Base-by-base conservation (phyloP, 2,113 vertebrate genomes). In the Spizaetus ornatus region DNA sequence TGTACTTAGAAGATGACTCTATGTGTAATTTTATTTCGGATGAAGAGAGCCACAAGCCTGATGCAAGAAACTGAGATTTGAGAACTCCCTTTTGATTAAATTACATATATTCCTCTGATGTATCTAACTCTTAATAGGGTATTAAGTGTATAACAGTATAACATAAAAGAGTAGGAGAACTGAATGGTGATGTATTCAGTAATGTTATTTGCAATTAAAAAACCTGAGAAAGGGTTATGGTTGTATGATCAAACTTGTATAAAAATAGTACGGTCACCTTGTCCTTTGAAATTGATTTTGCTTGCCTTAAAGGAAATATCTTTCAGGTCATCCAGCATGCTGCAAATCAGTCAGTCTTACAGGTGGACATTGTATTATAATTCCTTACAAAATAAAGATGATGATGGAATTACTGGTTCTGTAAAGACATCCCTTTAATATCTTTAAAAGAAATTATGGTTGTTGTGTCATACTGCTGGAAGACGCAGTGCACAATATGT, bases 191-290 rank as follows among this genome's bases (percentile, higher is more conserved):
- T 63, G 74, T 72, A 59, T 93, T 96, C 93, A 89, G 42, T 86
- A 63, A 89, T 61, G 62, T 81, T 93, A 55, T 82, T 96, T 93
- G 88, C 95, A 92, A 65, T 93, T 69, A 79, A 93, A 86, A 73
- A 31, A 22, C 13, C 58, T 45, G 45, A 81, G 62, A 47, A 81
- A 42, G 72, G 65, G 36, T 95, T 87, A 50, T 42, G 67, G 58
- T 87, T 78, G 43, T 86, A n/a, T 81, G 82, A 85, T 89, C 61
- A 61, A 78, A 59, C 34, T 52, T 42, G 23, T 56, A 31, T 90
- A 78, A 96, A 97, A 97, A 96, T 73, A 97, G 92, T 17, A 45
- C 1, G 2, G 92, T 97, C 97, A 96, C 87, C 94, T 92, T 96
- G 86, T 71, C 94, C 90, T 85, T 81, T 16, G 32, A 71, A 86